Base-by-base conservation (phyloP, 2,888 invertebrate species). In the Trissolcus brochymenae region DNA sequence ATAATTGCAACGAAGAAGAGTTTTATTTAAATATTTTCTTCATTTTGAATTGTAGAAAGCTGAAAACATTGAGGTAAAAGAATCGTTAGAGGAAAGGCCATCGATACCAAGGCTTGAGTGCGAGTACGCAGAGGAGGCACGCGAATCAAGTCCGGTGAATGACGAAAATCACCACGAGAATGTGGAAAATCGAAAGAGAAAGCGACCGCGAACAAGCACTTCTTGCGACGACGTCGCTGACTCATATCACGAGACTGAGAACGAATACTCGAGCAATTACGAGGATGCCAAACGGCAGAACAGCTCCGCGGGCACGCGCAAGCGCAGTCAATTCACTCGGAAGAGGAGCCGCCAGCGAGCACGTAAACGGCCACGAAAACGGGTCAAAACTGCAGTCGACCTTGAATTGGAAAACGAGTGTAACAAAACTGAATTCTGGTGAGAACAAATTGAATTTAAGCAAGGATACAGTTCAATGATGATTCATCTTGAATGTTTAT, bases 121-220 rank as follows among this genome's bases (percentile, higher is more conserved):
- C 9, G 43, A 78, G 9, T 43, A 55, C 13, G 55, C 74, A 0
- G 78, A 73, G 1, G 78, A 80, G 35, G 25, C 76, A 0, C 76
- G 79, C n/a, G 83, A 83, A 4, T 81, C 81, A 13, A 80, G 84
- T 13, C 77, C 80, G 0, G 80, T 81, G 1, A 87, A 87, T 72
- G 84, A 86, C 41, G 86, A 87, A 55, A 87, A 87, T 71, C 83
- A 84, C 81, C 67, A 68, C 54, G 76, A 80, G 82, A 78, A 79
- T 25, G 54, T 41, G 1, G 65, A 54, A 17, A 74, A 67, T 17
- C 19, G 49, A 11, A 59, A 55, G n/a, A 41, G 57, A 19, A 72
- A 78, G 49, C 78, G 68, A n/a, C 57, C 64, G 16, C 60, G 61
- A 0, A 59, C 70, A 0, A 78, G 68, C 41, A 70, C 77, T 1